Evolutionary conservation across 2,113 vertebrate species (phyloP).

Genomic region (Varanus salvator): DNA sequence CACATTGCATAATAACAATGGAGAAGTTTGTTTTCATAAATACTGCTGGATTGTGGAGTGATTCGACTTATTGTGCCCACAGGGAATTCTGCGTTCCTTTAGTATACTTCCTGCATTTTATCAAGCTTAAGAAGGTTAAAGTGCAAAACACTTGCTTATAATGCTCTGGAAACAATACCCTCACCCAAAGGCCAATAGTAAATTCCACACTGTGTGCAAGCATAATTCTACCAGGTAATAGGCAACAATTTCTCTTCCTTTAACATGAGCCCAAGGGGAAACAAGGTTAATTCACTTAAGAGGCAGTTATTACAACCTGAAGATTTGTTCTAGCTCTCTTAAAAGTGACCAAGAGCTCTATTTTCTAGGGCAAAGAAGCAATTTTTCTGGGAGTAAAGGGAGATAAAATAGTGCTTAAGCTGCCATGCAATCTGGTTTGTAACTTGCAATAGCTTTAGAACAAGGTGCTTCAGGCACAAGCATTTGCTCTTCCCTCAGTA

Average conservation of each 20-base stretch:
- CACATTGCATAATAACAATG: slow-evolving; percentile 47
- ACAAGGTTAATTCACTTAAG: slow-evolving; percentile 34
- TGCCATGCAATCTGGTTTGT: neutral
- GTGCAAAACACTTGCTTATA: slow-evolving; percentile 50
- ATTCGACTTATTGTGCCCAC: slow-evolving; percentile 8
- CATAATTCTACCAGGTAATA: slow-evolving; percentile 48
- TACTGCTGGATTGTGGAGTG: slow-evolving; percentile 47
- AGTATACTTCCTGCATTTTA: slow-evolving; percentile 52
- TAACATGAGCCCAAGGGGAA: slow-evolving; percentile 39
- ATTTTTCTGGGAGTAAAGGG: slow-evolving; percentile 26
- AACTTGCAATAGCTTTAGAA: slow-evolving; percentile 27
- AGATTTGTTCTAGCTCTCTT: neutral
- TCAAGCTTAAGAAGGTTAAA: slow-evolving; percentile 59
- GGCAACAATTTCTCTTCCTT: slow-evolving; percentile 25
- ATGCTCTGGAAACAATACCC: slow-evolving; percentile 52
- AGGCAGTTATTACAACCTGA: slow-evolving; percentile 48
- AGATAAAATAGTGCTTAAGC: slow-evolving; percentile 12
- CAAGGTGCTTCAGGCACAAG: neutral
- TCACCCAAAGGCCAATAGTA: slow-evolving; percentile 44
- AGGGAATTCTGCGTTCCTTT: slow-evolving; percentile 36
- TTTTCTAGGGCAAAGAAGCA: slow-evolving; percentile 13
- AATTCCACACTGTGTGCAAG: slow-evolving; percentile 54
- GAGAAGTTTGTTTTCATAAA: slow-evolving; percentile 62
- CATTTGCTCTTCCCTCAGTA: neutral
- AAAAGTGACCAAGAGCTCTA: slow-evolving; percentile 32